Conservation (phyloP, 1,140 invertebrate genomes). For the Ectropis grisescens region DNA sequence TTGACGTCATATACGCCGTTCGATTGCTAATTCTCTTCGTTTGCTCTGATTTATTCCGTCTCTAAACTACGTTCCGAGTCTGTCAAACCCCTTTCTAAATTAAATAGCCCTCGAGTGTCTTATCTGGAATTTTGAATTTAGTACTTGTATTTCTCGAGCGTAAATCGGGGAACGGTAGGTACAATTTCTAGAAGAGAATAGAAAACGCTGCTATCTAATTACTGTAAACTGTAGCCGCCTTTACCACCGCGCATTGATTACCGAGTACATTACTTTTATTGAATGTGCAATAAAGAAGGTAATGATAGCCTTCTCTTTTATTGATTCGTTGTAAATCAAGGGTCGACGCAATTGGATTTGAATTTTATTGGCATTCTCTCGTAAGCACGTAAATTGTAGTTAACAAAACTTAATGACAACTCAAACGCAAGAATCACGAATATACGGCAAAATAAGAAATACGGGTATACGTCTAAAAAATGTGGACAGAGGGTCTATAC, state of each 20-base stretch:
- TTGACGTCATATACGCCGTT: conserved; percentile 32
- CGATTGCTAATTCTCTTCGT: conserved; percentile 35
- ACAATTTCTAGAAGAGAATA: too few relatives aligned
- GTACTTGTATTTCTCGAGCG: too few relatives aligned
- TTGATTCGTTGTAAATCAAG: conserved; percentile 66
- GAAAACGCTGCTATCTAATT: too few relatives aligned
- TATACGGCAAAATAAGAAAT: too few relatives aligned
- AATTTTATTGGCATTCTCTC: conserved; percentile 57
- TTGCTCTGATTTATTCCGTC: conserved; percentile 19
- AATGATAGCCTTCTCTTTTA: conserved; percentile 63
- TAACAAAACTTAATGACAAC: conserved; percentile 49
- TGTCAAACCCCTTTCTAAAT: too few relatives aligned
- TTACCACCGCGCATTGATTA: conserved; percentile 14
- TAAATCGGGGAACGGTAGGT: too few relatives aligned
- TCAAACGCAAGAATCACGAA: too few relatives aligned
- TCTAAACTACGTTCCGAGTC: conserved; percentile 9
- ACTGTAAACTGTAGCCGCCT: too few relatives aligned
- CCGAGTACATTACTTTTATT: conserved; percentile 59
- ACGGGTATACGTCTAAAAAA: too few relatives aligned
- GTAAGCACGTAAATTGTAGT: conserved; percentile 45
- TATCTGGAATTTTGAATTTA: too few relatives aligned
- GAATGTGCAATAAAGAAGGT: conserved; percentile 55
- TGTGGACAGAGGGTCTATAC: too few relatives aligned
- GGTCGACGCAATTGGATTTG: conserved; percentile 56
- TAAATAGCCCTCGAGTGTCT: too few relatives aligned